Conservation (phyloP, 2,113 vertebrate species). For the Chunga burmeisteri region DNA sequence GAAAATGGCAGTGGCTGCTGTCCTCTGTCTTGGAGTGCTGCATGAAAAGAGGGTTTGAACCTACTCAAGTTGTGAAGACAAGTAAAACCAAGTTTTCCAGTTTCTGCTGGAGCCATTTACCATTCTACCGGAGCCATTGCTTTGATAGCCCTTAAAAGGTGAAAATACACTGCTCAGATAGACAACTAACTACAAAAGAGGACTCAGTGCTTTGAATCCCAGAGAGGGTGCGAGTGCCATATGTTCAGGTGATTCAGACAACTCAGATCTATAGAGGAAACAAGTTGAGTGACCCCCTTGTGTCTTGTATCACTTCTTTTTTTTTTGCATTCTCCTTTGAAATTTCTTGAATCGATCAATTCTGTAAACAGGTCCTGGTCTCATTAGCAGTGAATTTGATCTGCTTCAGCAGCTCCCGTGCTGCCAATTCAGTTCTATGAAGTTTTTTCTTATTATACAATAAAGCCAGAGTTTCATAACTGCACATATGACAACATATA, state of each 20-base stretch:
- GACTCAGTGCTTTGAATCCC: not conserved
- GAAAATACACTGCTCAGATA: not conserved
- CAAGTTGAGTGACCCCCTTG: not conserved
- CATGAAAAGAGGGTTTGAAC: not conserved
- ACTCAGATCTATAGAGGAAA: not conserved
- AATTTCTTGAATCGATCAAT: not conserved
- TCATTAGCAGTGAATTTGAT: not conserved
- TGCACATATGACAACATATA: not conserved
- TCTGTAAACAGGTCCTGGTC: not conserved
- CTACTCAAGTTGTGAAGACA: not conserved
- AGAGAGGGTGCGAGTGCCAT: rapidly evolving
- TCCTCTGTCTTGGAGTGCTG: not conserved
- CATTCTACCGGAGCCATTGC: not conserved
- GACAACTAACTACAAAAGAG: not conserved
- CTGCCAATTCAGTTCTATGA: not conserved
- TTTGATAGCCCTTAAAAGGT: not conserved
- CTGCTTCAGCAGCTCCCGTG: not conserved
- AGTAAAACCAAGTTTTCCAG: not conserved
- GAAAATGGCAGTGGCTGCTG: not conserved
- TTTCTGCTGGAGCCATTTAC: not conserved
- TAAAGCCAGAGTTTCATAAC: not conserved
- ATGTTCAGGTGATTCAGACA: not conserved
- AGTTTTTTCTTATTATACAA: not conserved
- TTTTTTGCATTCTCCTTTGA: not conserved
- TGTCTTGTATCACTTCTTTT: not conserved